Evolutionary conservation across 2,113 vertebrate species (phyloP), one percentile per base, ranked within the genome.

Genomic region (Okapia johnstoni): DNA sequence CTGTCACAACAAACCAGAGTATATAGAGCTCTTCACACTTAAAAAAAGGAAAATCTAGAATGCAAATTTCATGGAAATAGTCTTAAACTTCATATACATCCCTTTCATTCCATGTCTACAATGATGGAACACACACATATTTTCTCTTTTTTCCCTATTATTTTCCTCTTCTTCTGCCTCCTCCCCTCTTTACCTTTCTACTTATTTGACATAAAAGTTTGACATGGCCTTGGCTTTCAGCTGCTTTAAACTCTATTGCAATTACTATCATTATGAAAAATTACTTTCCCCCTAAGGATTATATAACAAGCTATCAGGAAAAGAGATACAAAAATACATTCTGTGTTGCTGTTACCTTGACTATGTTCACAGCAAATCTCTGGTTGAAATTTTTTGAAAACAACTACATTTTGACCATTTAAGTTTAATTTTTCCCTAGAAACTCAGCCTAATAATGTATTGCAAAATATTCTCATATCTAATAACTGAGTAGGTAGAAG

Each of bases 201-300:
- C 86, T 94, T 95, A 26, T 94, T 94, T 94, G 85, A 73, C 61
- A 86, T 70, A 84, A 90, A 66, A 90, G 17, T 77, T 92, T 97
- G 87, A 73, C 85, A 88, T 76, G 14, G n/a, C 17, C 26, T 92
- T 87, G 52, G 80, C 76, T 95, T 91, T 85, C 10, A 94, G 48
- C 52, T 54, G 81, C 54, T 94, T 94, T 97, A 88, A 92, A 60
- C 85, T 95, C 61, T 70, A 90, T 50, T 85, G 85, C 40, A 92
- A 88, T 97, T 97, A 58, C 57, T 90, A 66, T 93, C 73, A 94
- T 96, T 95, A 94, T 87, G 63, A 95, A 96, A 95, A 94, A 93
- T 94, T 66, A 88, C 63, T 95, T 96, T n/a, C 48, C 43, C 80
- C 76, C 48, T 58, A 94, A 95, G 76, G 52, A 94, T 87, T 90